A percentile compares a stretch with the other conserved stretches of the same genome.
phyloP scores from a whole-genome alignment of 2,797 vertebrate genomes.

The Sardinella longiceps region DNA sequence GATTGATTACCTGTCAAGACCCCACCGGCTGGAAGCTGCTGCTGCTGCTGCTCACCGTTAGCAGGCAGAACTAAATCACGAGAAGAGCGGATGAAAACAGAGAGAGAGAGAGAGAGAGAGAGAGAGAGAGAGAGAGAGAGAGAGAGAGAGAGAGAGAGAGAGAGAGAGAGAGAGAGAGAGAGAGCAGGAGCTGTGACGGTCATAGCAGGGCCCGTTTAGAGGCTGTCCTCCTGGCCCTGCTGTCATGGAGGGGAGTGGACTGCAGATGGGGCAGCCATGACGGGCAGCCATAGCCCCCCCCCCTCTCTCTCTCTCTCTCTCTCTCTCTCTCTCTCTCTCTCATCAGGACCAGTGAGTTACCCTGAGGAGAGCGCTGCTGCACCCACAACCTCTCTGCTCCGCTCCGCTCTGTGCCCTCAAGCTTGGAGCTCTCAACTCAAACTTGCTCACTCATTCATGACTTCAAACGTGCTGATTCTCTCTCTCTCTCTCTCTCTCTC shows the following conservation, averaged over 20 bases:
- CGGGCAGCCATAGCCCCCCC: conserved; percentile 5
- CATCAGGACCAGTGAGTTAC: neutral
- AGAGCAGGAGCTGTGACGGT: conserved; percentile 25
- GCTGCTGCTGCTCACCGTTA: conserved; percentile 28
- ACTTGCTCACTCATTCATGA: conserved; percentile 8
- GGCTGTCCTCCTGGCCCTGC: conserved; percentile 34
- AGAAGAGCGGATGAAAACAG: neutral
- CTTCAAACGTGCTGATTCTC: conserved; percentile 12
- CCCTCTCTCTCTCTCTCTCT: too few species aligned
- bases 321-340: too few species aligned
- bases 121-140: neutral
- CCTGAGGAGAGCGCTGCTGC: neutral
- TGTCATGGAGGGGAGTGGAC: conserved; percentile 46
- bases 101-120: neutral
- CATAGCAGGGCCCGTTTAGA: conserved; percentile 27
- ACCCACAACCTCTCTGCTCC: neutral
- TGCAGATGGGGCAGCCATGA: conserved; percentile 53
- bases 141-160: neutral
- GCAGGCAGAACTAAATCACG: neutral
- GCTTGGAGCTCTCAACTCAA: neutral
- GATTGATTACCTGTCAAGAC: conserved; percentile 60
- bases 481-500: neutral
- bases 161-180: conserved; percentile 23
- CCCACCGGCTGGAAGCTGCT: conserved; percentile 33
- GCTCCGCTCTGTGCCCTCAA: neutral